Evolutionary conservation across 2,888 invertebrate species (phyloP).

Genomic region (Drosophila anomalipes): DNA sequence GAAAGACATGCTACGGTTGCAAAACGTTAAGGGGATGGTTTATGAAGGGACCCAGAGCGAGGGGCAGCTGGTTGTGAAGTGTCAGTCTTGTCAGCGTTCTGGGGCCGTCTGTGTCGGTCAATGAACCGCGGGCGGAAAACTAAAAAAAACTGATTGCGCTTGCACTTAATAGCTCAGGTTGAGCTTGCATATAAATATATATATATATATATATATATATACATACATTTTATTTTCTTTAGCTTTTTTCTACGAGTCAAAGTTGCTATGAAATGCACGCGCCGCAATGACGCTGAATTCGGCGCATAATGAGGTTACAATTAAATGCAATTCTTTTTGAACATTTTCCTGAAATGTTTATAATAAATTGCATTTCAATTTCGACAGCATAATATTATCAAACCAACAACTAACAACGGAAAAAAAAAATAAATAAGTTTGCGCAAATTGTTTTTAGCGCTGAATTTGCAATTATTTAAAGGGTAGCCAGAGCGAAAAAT

Average conservation of each 20-base stretch:
- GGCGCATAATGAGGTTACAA: conserved; percentile 70
- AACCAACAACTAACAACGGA: conserved; percentile 31
- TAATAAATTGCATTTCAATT: conserved; percentile 65
- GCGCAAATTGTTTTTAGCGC: conserved; percentile 59
- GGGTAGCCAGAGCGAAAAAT: conserved; percentile 19
- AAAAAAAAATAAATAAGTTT: conserved; percentile 33
- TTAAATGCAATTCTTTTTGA: conserved; percentile 34
- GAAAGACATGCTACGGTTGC: conserved; percentile 53
- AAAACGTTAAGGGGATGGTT: conserved; percentile 12
- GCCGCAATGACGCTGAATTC: conserved; percentile 41
- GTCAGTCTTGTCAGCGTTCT: conserved; percentile 71
- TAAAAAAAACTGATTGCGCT: conserved; percentile 63
- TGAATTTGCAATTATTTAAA: conserved; percentile 66
- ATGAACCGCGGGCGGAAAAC: conserved; percentile 67
- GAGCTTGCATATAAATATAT: not conserved
- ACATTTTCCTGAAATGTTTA: conserved; percentile 42
- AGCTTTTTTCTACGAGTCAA: conserved; percentile 35
- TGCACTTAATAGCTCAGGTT: conserved; percentile 53
- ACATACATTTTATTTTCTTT: conserved; percentile 1
- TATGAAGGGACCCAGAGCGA: not conserved
- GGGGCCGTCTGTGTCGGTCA: conserved; percentile 71
- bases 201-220: not conserved
- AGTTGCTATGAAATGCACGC: conserved; percentile 49
- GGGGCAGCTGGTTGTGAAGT: conserved; percentile 30
- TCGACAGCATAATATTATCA: conserved; percentile 61